Evolutionary conservation across 2,888 invertebrate genomes (phyloP).

Genomic region (Congeria kusceri): DNA sequence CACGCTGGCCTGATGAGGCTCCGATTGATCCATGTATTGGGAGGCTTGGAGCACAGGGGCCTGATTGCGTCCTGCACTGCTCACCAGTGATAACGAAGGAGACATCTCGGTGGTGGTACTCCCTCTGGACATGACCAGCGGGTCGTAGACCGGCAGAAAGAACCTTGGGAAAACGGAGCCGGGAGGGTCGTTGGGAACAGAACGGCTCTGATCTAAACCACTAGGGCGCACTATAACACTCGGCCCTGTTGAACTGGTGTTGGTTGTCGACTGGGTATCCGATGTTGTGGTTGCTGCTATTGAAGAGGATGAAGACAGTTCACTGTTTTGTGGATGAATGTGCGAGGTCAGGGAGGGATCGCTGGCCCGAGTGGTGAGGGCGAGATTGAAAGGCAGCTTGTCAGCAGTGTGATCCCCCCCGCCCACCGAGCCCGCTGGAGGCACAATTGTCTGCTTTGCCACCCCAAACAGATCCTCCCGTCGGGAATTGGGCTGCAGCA

Average conservation of each 20-base stretch:
- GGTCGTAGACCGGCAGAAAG: slow-evolving; percentile 25
- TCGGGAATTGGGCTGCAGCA: slow-evolving; percentile 96
- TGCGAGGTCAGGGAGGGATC: slow-evolving; percentile 20
- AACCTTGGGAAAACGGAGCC: slow-evolving; percentile 9
- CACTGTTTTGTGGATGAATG: slow-evolving; percentile 23
- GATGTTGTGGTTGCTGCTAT: slow-evolving; percentile 23
- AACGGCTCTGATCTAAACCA: not conserved
- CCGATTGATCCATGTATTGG: slow-evolving; percentile 34
- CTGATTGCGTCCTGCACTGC: slow-evolving; percentile 2
- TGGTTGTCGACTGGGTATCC: slow-evolving; percentile 30
- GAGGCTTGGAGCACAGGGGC: slow-evolving; percentile 10
- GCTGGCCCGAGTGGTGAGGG: slow-evolving; percentile 63
- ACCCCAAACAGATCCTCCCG: slow-evolving; percentile 96
- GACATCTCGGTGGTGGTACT: slow-evolving; percentile 2
- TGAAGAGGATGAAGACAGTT: slow-evolving; percentile 25
- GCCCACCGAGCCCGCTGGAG: slow-evolving; percentile 48
- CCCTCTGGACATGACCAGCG: slow-evolving; percentile 18
- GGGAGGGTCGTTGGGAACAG: slow-evolving; percentile 1
- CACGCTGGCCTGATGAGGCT: slow-evolving; percentile 81
- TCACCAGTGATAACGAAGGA: not conserved
- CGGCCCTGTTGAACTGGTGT: slow-evolving; percentile 38
- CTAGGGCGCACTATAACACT: slow-evolving; percentile 73
- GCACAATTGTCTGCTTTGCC: slow-evolving; percentile 74
- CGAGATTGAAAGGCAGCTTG: slow-evolving; percentile 93
- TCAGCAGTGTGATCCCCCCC: slow-evolving; percentile 83